Evolutionary conservation across 2,113 vertebrate species (phyloP), one percentile per base, ranked within the genome.

Genomic region (Reinhardtius hippoglossoides): DNA sequence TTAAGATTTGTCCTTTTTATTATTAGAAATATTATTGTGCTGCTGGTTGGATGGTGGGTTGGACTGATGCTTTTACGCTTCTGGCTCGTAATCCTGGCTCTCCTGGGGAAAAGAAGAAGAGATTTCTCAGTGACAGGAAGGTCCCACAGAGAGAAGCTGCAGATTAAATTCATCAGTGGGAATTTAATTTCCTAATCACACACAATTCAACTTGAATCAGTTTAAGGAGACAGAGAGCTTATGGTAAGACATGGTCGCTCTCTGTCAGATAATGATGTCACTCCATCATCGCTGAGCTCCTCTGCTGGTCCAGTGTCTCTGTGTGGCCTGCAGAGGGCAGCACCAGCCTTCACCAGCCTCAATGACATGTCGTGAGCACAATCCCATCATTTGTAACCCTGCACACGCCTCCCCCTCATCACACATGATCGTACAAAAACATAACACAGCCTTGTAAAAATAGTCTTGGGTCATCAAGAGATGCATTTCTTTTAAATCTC

Each of bases 41-140:
- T 98, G 97, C 96, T 98, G 96, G 95, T 95, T 93, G 94, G 91
- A 95, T 89, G 89, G 35, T 91, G 94, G 89, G 83, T 93, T 73
- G 80, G 90, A 66, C 54, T 85, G 92, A 73, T 87, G 87, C 67
- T 90, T 94, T 96, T 98, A 99, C 18, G 98, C 97, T 92, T 99
- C 98, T 81, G 97, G 97, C 89, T 98, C 97, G 54, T 99, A 99
- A 88, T 99, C 97, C 94, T 98, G 97, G 94, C 95, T 98, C 78
- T 96, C 96, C 97, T 98, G 94, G 10, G 10, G 40, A 56, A 76
- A 71, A 68, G 60, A 61, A 84, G 52, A 82, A 54, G 0, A 24
- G 1, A 9, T 42, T 62, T 62, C 61, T 24, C 10, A 63, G 57
- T 66, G 54, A 31, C 44, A 23, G 42, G 35, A 20, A 14, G 16